Evolutionary conservation across 2,888 invertebrate species (phyloP).

Genomic region (Caradrina clavipalpis): DNA sequence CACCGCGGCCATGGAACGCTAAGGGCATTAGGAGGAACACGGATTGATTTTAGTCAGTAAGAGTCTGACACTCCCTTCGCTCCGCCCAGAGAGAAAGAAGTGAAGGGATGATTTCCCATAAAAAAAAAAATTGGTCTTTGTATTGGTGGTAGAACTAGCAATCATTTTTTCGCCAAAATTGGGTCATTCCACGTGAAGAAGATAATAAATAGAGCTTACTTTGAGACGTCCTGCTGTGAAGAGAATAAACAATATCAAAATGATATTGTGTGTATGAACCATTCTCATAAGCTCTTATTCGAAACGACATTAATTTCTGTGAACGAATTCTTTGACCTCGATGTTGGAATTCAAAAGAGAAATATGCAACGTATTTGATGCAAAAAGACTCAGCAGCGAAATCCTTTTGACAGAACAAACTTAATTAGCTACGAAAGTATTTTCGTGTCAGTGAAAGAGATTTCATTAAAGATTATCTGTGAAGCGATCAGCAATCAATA

Average conservation of each 20-base stretch:
- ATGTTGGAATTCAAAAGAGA: neutral
- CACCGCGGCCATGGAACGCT: too few relatives aligned
- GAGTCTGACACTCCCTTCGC: too few relatives aligned
- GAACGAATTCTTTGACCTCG: constrained; percentile 7
- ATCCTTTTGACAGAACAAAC: neutral
- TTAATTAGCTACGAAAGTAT: neutral
- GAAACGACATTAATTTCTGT: neutral
- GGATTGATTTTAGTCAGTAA: too few relatives aligned
- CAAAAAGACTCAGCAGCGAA: neutral
- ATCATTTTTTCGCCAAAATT: constrained; percentile 13
- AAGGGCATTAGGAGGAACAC: too few relatives aligned
- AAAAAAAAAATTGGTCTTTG: too few relatives aligned
- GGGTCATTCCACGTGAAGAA: constrained; percentile 36
- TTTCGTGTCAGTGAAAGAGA: neutral
- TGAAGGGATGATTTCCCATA: too few relatives aligned
- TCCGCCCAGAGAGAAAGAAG: too few relatives aligned
- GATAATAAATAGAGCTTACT: constrained; percentile 58
- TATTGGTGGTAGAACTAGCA: constrained; percentile 19
- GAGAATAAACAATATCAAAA: constrained; percentile 55
- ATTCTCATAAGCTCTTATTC: constrained; percentile 11
- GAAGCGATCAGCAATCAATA: neutral
- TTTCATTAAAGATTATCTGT: neutral
- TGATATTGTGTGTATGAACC: neutral
- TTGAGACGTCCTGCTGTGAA: constrained; percentile 61
- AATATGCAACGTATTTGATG: neutral